These are phyloP conservation scores for Telmatochromis brachygnathus DNA, from an alignment of 2,113 vertebrate species.

Conservation along the genomic window DNA sequence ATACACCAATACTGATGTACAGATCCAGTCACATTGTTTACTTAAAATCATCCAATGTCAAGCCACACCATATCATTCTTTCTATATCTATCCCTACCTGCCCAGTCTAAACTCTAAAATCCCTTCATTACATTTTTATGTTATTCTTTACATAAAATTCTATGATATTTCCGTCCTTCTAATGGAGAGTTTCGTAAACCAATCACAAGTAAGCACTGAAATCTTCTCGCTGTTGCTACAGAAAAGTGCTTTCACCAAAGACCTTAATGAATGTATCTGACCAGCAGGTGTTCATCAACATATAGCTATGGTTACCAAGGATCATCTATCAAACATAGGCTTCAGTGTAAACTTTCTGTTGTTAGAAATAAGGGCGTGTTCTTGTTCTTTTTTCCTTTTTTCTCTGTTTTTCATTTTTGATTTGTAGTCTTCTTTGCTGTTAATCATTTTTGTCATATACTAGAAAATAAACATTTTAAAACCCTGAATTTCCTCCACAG, in stretches of 20 bases:
- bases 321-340: background rate
- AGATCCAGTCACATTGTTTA: fast-evolving
- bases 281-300: fast-evolving
- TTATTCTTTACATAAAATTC: background rate
- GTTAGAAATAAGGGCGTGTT: fast-evolving
- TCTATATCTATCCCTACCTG: background rate
- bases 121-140: fast-evolving
- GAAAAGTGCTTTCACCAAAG: background rate
- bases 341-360: background rate
- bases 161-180: background rate
- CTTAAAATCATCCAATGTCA: fast-evolving
- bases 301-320: fast-evolving
- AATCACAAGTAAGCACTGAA: background rate
- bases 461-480: fast-evolving
- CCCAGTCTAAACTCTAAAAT: background rate
- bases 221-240: background rate
- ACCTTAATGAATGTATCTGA: background rate
- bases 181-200: fast-evolving
- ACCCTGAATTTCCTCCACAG: fast-evolving
- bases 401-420: background rate
- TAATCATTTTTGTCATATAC: background rate
- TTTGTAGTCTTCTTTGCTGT: background rate
- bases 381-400: background rate
- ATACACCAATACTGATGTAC: too few species aligned
- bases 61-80: background rate